Evolutionary conservation across 2,888 invertebrate species (phyloP), one percentile per base, ranked within the genome.

Genomic region (Allophyes oxyacanthae): DNA sequence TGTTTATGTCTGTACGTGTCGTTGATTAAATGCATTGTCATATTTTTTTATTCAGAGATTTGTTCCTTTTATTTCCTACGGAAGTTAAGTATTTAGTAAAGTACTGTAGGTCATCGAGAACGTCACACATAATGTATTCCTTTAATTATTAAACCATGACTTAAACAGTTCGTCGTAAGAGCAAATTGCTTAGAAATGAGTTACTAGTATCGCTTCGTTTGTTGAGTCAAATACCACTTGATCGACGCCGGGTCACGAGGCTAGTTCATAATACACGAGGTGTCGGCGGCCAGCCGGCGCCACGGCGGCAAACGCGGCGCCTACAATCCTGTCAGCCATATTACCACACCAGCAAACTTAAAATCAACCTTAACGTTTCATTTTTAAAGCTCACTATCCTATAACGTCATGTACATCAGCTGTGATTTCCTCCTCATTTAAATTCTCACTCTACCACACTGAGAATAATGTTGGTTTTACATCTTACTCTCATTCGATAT

Each of bases 201-300:
- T 86, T 82, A 81, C 77, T 74, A 75, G 85, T 86, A 87, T 85
- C 64, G 81, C 80, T 87, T 83, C 77, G 82, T 85, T 89, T 88
- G 87, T 81, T 79, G 86, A 90, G 88, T 90, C 88, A 90, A 92
- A 90, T 90, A 88, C 86, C 84, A 90, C 90, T 91, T 91, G 92
- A 91, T 91, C 91, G 89, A 88, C 88, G 91, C 84, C 92, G 84
- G 92, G 92, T 93, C 91, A 90, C 89, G 87, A 82, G 90, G 89
- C 92, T 92, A 92, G 92, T 92, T 87, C 91, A 92, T 92, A 92
- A 92, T 91, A 92, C 91, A 91, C 91, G 91, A 93, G 91, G 92
- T 91, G 92, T 90, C 85, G 88, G 91, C 92, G 93, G 90, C 93
- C 81, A 84, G 91, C 85, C 91, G 93, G 93, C 93, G 93, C 93